Evolutionary conservation across 2,888 invertebrate genomes (phyloP).

Genomic region (Graphium colonna): DNA sequence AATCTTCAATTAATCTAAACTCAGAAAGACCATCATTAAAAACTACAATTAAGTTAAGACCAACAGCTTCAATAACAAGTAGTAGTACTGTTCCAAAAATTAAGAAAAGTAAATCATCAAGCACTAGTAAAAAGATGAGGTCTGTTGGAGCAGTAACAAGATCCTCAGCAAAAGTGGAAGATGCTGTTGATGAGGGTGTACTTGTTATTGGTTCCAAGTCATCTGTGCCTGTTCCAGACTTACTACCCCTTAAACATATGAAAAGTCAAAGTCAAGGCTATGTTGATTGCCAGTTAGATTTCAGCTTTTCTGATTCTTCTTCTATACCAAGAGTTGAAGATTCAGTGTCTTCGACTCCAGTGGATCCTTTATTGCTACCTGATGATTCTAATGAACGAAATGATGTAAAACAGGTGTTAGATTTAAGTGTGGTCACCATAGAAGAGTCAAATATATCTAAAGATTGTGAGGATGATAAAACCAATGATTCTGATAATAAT

Average conservation of each 20-base stretch:
- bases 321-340: conserved; percentile 65
- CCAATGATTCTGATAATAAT: conserved; percentile 46
- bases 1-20: conserved; percentile 58
- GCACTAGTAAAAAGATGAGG: conserved; percentile 71
- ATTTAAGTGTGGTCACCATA: conserved; percentile 63
- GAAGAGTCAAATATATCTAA: conserved; percentile 58
- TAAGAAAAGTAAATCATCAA: conserved; percentile 72
- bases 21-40: conserved; percentile 81
- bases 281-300: conserved; percentile 67
- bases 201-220: conserved; percentile 45
- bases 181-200: conserved; percentile 48
- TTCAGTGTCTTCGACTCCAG: conserved; percentile 58
- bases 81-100: conserved; percentile 76
- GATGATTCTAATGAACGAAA: conserved; percentile 57
- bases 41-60: conserved; percentile 84
- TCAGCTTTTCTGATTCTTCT: conserved; percentile 68
- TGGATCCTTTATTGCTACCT: conserved; percentile 68
- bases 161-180: conserved; percentile 78
- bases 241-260: conserved; percentile 64
- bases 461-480: conserved; percentile 56
- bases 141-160: conserved; percentile 85
- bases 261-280: conserved; percentile 59
- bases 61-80: conserved; percentile 77
- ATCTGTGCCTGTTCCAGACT: conserved; percentile 65
- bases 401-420: conserved; percentile 61